Percentiles rank a stretch among this genome's conserved stretches.
These are phyloP conservation scores for Lophura nycthemera DNA, from an alignment of 2,113 vertebrate genomes.

Conservation along the genomic window DNA sequence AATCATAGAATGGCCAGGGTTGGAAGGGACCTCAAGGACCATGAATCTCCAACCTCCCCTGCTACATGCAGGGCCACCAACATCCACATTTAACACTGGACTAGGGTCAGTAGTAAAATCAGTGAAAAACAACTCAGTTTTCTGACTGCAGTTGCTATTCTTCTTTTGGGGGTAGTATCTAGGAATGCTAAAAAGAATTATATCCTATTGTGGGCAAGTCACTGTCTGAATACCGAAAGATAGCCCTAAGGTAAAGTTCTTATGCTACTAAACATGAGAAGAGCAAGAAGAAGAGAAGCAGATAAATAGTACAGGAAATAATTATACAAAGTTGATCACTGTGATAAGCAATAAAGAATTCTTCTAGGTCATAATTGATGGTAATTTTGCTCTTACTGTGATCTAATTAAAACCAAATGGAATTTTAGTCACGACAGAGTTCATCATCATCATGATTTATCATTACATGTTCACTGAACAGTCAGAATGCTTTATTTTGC, in stretches of 20 bases:
- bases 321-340: background rate
- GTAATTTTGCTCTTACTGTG: background rate
- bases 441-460: background rate
- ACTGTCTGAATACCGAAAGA: background rate
- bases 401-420: background rate
- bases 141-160: background rate
- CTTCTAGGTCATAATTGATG: background rate
- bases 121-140: background rate
- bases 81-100: too few relatives aligned
- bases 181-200: background rate
- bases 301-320: background rate
- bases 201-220: background rate
- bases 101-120: fast-evolving
- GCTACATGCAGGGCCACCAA: too few relatives aligned
- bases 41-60: too few relatives aligned
- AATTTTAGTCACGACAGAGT: background rate
- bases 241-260: background rate
- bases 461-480: background rate
- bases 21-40: too few relatives aligned
- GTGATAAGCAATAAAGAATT: background rate
- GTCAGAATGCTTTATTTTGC: background rate
- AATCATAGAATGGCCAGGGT: too few relatives aligned
- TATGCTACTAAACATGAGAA: background rate
- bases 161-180: background rate
- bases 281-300: background rate